phyloP scores from a whole-genome alignment of 2,113 vertebrate genomes.

The Nanorana parkeri region DNA sequence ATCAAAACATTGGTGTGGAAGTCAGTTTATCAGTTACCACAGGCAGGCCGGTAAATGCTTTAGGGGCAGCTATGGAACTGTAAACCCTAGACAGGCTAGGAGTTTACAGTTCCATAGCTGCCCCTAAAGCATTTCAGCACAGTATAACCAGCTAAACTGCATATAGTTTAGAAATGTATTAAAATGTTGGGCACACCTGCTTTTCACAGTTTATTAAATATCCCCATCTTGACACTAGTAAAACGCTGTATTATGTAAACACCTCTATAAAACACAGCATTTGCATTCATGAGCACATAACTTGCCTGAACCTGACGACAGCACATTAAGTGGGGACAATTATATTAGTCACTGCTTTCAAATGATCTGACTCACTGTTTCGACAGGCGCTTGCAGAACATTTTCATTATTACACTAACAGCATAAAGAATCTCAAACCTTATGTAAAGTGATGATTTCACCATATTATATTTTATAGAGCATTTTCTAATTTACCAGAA shows the following conservation, averaged over 20 bases:
- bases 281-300: constrained; percentile 19
- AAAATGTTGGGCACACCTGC: background rate
- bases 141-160: too few species aligned
- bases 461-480: too few species aligned
- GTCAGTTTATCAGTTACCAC: too few species aligned
- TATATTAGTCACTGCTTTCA: constrained; percentile 43
- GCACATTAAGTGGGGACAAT: background rate
- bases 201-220: constrained; percentile 1
- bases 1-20: too few species aligned
- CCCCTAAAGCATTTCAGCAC: too few species aligned
- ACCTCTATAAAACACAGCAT: constrained; percentile 23
- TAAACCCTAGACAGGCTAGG: too few species aligned
- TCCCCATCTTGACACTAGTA: background rate
- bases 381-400: background rate
- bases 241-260: constrained; percentile 1
- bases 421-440: background rate
- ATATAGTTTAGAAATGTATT: too few species aligned
- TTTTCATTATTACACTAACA: constrained; percentile 19
- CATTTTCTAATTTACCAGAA: too few species aligned
- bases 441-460: constrained; percentile 4
- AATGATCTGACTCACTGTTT: constrained; percentile 43
- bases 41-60: too few species aligned
- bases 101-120: too few species aligned
- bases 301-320: constrained; percentile 15
- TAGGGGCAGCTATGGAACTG: too few species aligned